Base-by-base conservation (phyloP, 2,113 vertebrate genomes). In the Hippoglossus stenolepis region DNA sequence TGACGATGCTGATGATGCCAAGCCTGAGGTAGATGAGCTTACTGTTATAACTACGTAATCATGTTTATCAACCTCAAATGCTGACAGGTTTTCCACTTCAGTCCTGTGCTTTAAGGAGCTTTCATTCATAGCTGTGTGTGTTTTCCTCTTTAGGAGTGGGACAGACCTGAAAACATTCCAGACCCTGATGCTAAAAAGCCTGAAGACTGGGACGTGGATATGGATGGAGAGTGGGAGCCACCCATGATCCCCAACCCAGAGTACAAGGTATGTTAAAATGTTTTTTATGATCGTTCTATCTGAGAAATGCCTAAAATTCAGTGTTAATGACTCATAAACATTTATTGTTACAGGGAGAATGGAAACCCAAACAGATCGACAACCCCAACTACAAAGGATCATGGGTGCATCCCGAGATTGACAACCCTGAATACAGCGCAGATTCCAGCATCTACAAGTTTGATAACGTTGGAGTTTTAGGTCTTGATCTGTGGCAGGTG, bases 401-500 rank as follows among this genome's bases (percentile, higher is more conserved):
- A 15, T 97, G 96, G 96, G 94, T 95, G 20, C 96, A 96, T 60
- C 94, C 95, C 4, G 94, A 96, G 80, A 94, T 95, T 24, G 93
- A 93, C 73, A 95, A 95, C 59, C 93, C 96, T 0, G 89, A 93
- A 40, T 94, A 95, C 81, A 89, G 89, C 2, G 70, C 91, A 0
- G 95, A 96, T 21, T 74, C 85, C 0, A 89, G 67, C 51, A 94
- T 97, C 77, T 95, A 95, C 20, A 95, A 95, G 77, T 97, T 95
- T 56, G 94, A 94, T 73, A 95, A 90, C 40, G 91, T 97, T 0
- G 91, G 94, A 0, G 80, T 95, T 31, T 47, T 97, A 0, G 96
- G 96, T 45, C 91, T 97, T 57, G 96, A 97, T 57, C 93, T 97
- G 21, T 98, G 96, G 96, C 97, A 98, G 96, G 96, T 97, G 26